Conservation (phyloP, 2,113 vertebrate species). For the Tringa solitaria region DNA sequence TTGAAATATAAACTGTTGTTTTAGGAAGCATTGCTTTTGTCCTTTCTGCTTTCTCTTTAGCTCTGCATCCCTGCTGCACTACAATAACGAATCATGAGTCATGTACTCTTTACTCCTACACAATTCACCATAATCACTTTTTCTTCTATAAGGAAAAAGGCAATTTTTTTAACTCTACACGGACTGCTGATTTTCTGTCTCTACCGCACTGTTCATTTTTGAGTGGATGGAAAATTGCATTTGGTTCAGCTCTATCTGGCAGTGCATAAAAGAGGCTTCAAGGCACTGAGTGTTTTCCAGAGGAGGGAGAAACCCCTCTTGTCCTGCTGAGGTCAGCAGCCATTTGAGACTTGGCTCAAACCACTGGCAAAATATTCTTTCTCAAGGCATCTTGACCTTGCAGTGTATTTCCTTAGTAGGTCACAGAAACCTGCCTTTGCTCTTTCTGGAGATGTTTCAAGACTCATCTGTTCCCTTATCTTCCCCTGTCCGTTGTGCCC, state of each 20-base stretch:
- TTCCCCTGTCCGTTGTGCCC: not conserved
- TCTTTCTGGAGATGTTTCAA: not conserved
- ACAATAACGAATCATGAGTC: not conserved
- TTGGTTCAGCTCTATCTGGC: not conserved
- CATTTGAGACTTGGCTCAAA: not conserved
- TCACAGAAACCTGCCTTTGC: not conserved
- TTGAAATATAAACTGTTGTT: not conserved
- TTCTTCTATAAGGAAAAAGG: not conserved
- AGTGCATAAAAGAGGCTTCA: not conserved
- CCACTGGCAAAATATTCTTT: not conserved
- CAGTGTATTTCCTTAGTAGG: not conserved
- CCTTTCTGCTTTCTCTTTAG: not conserved
- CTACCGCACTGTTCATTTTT: not conserved
- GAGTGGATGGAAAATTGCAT: not conserved
- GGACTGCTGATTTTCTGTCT: not conserved
- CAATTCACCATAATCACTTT: not conserved
- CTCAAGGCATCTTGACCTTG: not conserved
- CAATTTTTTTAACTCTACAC: not conserved
- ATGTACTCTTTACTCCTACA: constrained; percentile 45
- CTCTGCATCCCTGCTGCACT: not conserved
- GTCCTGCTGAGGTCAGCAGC: not conserved
- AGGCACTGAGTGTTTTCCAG: not conserved
- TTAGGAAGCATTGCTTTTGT: not conserved
- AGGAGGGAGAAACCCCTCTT: not conserved
- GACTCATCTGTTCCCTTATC: not conserved